Base-by-base conservation (phyloP, 2,113 vertebrate species). In the Scytalopus superciliaris region DNA sequence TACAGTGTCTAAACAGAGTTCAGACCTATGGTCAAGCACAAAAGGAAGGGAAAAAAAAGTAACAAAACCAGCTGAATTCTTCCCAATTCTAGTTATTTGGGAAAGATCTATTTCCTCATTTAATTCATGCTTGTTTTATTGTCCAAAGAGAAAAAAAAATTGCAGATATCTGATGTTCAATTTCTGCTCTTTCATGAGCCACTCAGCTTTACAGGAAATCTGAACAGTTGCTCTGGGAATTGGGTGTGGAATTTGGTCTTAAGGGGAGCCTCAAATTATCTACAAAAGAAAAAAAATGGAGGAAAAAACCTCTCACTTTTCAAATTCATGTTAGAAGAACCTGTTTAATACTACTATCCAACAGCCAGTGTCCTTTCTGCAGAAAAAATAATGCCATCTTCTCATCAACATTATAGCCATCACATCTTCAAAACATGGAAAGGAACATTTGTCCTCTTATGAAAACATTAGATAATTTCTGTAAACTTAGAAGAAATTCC, bases 401-500 rank as follows among this genome's bases (percentile, higher is more conserved):
- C 24, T 59, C 2, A 1, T 15, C 49, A 39, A 59, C 24, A 40
- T 27, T 64, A 52, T 12, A 56, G 47, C 53, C 10, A 66, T n/a
- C 18, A 45, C 6, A 42, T 49, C 30, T 80, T 68, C 35, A 84
- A 64, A 74, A 13, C 3, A 3, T 3, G n/a, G 18, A 33, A 49
- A 80, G 6, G 27, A 89, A 76, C 1, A 7, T 9, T 84, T 39
- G 5, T 40, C 2, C n/a, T 76, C 12, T 22, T 49, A 68, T 74
- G 50, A 74, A 90, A 96, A 95, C 56, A 85, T 64, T 5, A 60
- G 7, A n/a, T 11, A 55, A 67, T 67, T 85, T 86, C 55, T 84
- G 69, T 64, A 75, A 91, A 85, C 90, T 94, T 85, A 76, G 52
- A 74, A 95, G 27, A 96, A 90, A 66, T 49, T 87, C 37, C 27